Percentiles rank a stretch among this genome's conserved stretches.
phyloP scores from a whole-genome alignment of 2,888 invertebrate species.

The Dinocampus coccinellae region DNA sequence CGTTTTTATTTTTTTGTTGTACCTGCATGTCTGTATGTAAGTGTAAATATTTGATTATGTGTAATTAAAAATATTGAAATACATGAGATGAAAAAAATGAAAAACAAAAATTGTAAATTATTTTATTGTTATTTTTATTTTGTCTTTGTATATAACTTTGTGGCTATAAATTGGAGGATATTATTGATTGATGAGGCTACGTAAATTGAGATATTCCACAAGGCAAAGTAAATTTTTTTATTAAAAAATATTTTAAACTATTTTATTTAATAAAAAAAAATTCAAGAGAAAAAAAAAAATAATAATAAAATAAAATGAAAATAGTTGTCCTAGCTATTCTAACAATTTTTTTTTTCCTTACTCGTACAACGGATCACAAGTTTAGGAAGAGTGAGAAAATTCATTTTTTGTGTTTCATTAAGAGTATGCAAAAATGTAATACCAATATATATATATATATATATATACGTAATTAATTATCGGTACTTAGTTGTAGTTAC shows the following conservation, averaged over 20 bases:
- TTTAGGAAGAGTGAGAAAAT: conserved; percentile 23
- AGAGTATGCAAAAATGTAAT: conserved; percentile 1
- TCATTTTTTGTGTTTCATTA: conserved; percentile 7
- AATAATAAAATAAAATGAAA: conserved; percentile 12
- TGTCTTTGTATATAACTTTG: neutral
- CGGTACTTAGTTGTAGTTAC: conserved; percentile 11
- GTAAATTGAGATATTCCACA: conserved; percentile 27
- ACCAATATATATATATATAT: too few relatives aligned
- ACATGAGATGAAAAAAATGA: neutral
- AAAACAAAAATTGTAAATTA: neutral
- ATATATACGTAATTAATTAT: conserved; percentile 1
- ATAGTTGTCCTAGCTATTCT: conserved; percentile 31
- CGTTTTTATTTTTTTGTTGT: conserved; percentile 23
- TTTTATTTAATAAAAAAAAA: conserved; percentile 37
- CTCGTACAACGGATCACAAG: neutral
- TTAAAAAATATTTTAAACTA: conserved; percentile 44
- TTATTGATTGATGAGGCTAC: conserved; percentile 29
- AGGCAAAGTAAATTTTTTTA: conserved; percentile 40
- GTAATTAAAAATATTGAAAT: conserved; percentile 21
- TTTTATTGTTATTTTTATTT: neutral
- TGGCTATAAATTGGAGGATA: conserved; percentile 11
- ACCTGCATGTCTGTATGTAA: neutral
- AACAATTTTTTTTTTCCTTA: neutral
- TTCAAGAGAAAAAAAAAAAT: conserved; percentile 13
- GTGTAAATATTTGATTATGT: conserved; percentile 8